Evolutionary conservation across 1,140 invertebrate species (phyloP).

Genomic region (Solenopsis invicta): DNA sequence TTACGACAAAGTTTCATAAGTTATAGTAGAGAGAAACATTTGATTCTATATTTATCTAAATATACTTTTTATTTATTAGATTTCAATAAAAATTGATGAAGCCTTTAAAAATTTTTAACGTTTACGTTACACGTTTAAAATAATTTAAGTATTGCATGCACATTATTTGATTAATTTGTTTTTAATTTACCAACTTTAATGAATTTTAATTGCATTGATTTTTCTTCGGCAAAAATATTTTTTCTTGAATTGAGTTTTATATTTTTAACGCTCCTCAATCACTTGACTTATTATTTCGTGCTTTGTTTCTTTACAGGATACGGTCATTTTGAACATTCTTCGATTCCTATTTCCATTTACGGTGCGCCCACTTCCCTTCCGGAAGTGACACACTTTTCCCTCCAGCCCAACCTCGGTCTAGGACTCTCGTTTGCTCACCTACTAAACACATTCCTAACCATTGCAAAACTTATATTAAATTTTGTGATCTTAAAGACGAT

Average conservation of each 20-base stretch:
- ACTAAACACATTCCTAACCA: conserved; percentile 90
- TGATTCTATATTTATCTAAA: background rate
- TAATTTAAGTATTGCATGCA: background rate
- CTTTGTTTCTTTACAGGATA: conserved; percentile 45
- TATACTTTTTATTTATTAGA: background rate
- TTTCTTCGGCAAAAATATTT: background rate
- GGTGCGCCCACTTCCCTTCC: conserved; percentile 87
- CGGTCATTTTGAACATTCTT: conserved; percentile 37
- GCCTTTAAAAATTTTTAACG: background rate
- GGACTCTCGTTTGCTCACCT: conserved; percentile 86
- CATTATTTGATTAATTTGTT: background rate
- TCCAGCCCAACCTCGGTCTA: conserved; percentile 79
- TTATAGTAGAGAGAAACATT: background rate
- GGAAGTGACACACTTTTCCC: conserved; percentile 88
- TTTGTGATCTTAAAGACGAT: conserved; percentile 92
- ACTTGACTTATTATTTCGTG: background rate
- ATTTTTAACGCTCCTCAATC: background rate
- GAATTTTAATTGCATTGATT: background rate
- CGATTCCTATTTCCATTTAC: conserved; percentile 68
- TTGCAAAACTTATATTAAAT: conserved; percentile 91
- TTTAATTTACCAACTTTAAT: background rate
- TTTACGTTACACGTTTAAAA: background rate
- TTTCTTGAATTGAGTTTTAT: background rate
- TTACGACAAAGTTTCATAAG: too few relatives aligned
- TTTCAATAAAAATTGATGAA: background rate